phyloP scores from a whole-genome alignment of 2,888 invertebrate genomes.

The Tetramorium bicarinatum region DNA sequence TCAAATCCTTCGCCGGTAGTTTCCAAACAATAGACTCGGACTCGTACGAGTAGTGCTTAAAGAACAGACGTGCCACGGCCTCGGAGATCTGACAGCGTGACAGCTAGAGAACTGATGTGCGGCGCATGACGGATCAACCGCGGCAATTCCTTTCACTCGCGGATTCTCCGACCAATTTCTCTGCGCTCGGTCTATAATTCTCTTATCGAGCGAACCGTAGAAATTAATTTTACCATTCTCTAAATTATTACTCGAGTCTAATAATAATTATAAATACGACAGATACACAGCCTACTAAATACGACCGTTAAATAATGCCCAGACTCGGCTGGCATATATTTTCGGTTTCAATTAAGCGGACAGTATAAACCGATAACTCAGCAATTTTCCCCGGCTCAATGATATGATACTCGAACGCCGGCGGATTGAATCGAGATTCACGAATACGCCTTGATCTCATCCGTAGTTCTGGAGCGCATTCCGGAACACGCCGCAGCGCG shows the following conservation, averaged over 20 bases:
- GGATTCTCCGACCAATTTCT: background rate
- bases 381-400: constrained; percentile 48
- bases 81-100: constrained; percentile 2
- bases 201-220: no score
- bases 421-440: constrained; percentile 49
- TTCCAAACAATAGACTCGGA: constrained; percentile 44
- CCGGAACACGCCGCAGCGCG: constrained; percentile 40
- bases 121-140: background rate
- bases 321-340: constrained; percentile 6
- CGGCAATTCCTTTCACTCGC: background rate
- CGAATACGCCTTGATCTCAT: constrained; percentile 48
- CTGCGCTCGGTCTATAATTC: background rate
- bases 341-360: constrained; percentile 42
- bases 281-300: background rate
- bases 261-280: background rate
- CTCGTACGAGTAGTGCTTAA: constrained; percentile 8
- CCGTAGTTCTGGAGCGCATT: constrained; percentile 30
- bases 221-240: background rate
- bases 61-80: constrained; percentile 13
- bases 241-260: background rate
- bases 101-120: background rate
- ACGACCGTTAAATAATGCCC: constrained; percentile 5
- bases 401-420: constrained; percentile 28
- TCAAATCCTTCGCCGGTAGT: constrained; percentile 37
- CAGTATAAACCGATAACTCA: constrained; percentile 31